Evolutionary conservation across 2,113 vertebrate genomes (phyloP).

Genomic region (Uria aalge): DNA sequence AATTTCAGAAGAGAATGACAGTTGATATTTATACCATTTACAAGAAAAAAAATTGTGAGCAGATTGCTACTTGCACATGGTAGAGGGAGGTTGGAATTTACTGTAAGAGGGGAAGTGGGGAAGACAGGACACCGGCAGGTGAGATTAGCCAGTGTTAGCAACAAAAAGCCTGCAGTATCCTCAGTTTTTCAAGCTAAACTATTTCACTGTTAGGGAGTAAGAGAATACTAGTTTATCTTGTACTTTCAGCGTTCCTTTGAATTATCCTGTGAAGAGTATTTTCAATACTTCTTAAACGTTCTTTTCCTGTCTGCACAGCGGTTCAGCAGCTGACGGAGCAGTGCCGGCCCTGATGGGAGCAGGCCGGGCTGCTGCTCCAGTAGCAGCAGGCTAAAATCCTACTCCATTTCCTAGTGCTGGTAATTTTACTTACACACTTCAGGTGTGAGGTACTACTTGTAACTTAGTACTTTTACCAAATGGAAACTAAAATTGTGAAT

Average conservation of each 20-base stretch:
- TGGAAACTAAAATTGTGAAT: background rate
- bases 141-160: background rate
- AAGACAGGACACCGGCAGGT: background rate
- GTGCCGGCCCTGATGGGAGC: background rate
- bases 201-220: background rate
- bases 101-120: background rate
- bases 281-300: background rate
- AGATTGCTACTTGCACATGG: background rate
- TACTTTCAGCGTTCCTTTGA: background rate
- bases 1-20: background rate
- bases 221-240: background rate
- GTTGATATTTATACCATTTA: background rate
- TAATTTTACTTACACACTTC: background rate
- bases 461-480: background rate
- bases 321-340: background rate
- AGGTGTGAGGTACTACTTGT: conserved; percentile 18
- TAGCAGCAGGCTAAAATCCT: background rate
- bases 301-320: background rate
- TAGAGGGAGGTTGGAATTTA: background rate
- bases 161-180: background rate
- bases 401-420: background rate
- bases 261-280: background rate
- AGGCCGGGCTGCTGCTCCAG: background rate
- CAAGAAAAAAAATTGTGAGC: background rate
- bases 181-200: background rate